Base-by-base conservation (phyloP, 2,797 vertebrate genomes). In the Coccyzus lansbergi region DNA sequence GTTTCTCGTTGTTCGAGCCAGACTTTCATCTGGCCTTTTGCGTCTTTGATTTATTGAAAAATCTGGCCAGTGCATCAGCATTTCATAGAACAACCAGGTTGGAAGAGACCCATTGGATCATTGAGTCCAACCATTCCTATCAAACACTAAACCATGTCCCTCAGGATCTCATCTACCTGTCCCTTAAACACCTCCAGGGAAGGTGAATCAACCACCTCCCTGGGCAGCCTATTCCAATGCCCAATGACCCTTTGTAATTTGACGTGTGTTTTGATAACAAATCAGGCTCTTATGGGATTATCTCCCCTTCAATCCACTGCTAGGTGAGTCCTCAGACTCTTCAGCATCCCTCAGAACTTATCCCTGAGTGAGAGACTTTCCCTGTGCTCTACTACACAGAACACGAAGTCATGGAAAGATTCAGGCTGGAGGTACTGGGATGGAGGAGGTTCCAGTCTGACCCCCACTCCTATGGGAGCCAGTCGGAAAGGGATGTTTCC, bases 1-100 rank as follows among this genome's bases (percentile, higher is more conserved):
- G 17, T 36, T 31, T 10, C 71, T 81, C 62, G 5, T 9, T 76
- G 46, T 12, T 52, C 3, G 1, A 76, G n/a, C 49, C 33, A 0
- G 0, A 48, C 34, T 26, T 67, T 82, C 68, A 55, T 26, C 1
- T 12, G 42, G 44, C 46, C 60, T 79, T 83, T 29, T 2, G 7
- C 19, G 3, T 8, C 63, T 62, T 53, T 1, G 2, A 4, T 21
- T 34, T 4, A 2, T 5, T 0, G 9, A 51, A 55, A 60, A 33
- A 33, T 36, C 87, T 55, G 25, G 19, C 13, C 26, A 16, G 16
- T 68, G 36, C 2, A 2, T 36, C 31, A 6, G n/a, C 36, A 12
- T 49, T 78, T 78, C n/a, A n/a, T n/a, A n/a, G n/a, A n/a, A n/a
- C n/a, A n/a, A n/a, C n/a, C n/a, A n/a, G n/a, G n/a, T n/a, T n/a